phyloP scores from a whole-genome alignment of 1,140 invertebrate genomes.

The Diuraphis noxia region DNA sequence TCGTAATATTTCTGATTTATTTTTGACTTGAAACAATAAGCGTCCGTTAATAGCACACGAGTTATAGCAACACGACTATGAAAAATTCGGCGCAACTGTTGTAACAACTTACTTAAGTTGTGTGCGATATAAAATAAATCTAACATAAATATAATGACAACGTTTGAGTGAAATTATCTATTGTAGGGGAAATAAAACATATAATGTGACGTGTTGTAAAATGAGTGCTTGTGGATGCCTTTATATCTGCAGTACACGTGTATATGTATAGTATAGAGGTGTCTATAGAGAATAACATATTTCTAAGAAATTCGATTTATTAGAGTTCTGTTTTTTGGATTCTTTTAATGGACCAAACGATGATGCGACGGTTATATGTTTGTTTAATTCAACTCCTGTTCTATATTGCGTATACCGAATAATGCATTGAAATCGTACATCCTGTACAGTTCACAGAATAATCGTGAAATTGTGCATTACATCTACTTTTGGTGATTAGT shows the following conservation, averaged over 20 bases:
- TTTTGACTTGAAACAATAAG: background rate
- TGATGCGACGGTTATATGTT: background rate
- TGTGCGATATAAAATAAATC: background rate
- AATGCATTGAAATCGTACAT: background rate
- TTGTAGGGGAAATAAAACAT: background rate
- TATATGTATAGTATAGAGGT: background rate
- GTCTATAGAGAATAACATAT: background rate
- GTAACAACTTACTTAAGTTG: background rate
- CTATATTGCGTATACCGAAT: background rate
- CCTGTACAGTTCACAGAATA: background rate
- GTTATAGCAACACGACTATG: background rate
- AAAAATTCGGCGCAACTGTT: background rate
- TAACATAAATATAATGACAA: background rate
- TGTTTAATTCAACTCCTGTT: background rate
- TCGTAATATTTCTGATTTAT: background rate
- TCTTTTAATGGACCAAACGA: background rate
- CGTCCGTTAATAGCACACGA: background rate
- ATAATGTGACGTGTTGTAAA: background rate
- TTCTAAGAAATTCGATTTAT: background rate
- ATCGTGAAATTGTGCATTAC: no score
- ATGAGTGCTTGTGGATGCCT: background rate
- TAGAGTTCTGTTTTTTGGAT: background rate
- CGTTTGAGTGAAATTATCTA: background rate
- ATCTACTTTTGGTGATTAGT: no score
- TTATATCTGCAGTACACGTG: background rate